Conservation (phyloP, 2,113 vertebrate species). For the Procavia capensis region DNA sequence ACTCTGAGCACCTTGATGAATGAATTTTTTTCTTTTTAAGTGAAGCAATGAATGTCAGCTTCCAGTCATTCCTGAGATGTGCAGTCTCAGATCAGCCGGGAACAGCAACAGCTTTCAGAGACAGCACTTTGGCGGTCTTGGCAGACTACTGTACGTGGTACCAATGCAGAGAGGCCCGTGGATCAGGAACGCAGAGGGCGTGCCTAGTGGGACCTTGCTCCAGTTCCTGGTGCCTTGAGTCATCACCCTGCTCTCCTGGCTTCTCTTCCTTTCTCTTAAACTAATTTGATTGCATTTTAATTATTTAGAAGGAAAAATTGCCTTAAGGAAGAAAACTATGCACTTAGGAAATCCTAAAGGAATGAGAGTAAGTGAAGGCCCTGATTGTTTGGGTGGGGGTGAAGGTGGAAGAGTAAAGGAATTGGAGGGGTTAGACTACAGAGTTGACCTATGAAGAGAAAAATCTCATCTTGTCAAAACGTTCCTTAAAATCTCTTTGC, state of each 20-base stretch:
- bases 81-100: not conserved
- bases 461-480: not conserved
- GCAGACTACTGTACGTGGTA: not conserved
- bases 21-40: not conserved
- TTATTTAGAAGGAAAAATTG: not conserved
- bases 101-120: not conserved
- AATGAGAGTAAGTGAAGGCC: not conserved
- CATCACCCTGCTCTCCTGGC: not conserved
- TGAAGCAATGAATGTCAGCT: not conserved
- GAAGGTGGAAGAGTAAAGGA: fast-evolving
- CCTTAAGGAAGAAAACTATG: not conserved
- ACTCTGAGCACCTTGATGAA: not conserved
- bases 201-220: fast-evolving
- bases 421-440: not conserved
- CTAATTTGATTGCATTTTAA: not conserved
- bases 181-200: fast-evolving
- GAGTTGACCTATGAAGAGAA: not conserved
- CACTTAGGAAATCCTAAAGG: not conserved
- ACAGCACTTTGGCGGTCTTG: not conserved
- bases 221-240: too few species aligned
- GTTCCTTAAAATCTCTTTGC: not conserved
- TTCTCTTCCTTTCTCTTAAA: not conserved
- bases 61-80: not conserved
- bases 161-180: not conserved
- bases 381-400: not conserved